These are phyloP conservation scores for Sebastes itinus DNA, from an alignment of 2,797 vertebrate species.

Conservation along the genomic window DNA sequence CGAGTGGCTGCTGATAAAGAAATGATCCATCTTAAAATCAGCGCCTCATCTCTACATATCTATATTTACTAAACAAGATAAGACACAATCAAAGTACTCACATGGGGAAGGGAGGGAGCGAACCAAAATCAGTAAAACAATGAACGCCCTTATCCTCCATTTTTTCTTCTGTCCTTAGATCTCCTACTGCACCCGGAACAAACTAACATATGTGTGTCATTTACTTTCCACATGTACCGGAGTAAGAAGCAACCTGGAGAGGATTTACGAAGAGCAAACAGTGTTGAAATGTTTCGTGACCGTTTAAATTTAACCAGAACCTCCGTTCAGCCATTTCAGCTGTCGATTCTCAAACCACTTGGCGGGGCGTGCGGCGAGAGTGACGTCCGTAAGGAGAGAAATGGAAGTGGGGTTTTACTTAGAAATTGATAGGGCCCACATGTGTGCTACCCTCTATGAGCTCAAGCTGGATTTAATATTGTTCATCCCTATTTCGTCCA, in stretches of 20 bases:
- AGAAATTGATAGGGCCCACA: conserved; percentile 43
- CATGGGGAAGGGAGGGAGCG: conserved; percentile 29
- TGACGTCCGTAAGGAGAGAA: conserved; percentile 13
- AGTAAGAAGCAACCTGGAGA: conserved; percentile 22
- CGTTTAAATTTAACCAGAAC: conserved; percentile 20
- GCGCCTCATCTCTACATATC: not conserved
- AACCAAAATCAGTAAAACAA: conserved; percentile 60
- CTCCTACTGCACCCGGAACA: not conserved
- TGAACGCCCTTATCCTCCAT: conserved; percentile 1
- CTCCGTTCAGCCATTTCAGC: not conserved
- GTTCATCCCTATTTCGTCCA: not conserved
- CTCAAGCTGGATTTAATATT: conserved; percentile 22
- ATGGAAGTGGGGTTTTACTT: conserved; percentile 37
- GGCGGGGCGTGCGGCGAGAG: conserved; percentile 12
- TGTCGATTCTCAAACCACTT: conserved; percentile 36
- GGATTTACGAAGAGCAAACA: conserved; percentile 3
- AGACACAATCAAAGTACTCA: conserved; percentile 4
- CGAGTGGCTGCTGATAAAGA: not conserved
- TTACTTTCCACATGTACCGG: conserved; percentile 17
- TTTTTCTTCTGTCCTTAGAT: not conserved
- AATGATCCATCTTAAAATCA: conserved; percentile 15
- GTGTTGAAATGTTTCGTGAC: conserved; percentile 26
- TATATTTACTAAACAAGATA: conserved; percentile 18
- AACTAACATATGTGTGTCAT: conserved; percentile 21
- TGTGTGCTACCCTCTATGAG: conserved; percentile 24